Evolutionary conservation across 1,140 invertebrate species (phyloP).

Genomic region (Drosophila kanapiae): DNA sequence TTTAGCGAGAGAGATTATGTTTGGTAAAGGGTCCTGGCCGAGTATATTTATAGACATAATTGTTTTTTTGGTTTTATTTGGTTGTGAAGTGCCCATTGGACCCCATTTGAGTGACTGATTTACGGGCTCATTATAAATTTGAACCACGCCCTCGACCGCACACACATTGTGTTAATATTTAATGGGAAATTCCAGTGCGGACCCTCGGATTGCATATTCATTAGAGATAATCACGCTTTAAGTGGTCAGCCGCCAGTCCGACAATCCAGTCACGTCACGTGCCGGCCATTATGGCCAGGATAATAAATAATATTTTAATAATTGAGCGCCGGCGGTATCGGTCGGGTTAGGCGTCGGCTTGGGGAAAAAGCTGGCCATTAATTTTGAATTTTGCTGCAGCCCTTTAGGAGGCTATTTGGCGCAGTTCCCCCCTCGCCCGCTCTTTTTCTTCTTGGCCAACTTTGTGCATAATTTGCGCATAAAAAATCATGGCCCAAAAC

Average conservation of each 20-base stretch:
- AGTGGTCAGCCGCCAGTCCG: constrained; percentile 54
- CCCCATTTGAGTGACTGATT: constrained; percentile 43
- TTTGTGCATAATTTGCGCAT: constrained; percentile 75
- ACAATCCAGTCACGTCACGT: constrained; percentile 51
- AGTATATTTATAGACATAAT: constrained; percentile 17
- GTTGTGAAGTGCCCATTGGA: background rate
- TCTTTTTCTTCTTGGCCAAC: constrained; percentile 20
- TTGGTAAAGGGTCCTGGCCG: constrained; percentile 2
- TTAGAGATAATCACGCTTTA: constrained; percentile 77
- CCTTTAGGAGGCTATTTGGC: constrained; percentile 34
- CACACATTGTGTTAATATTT: constrained; percentile 54
- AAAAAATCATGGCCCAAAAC: constrained; percentile 71
- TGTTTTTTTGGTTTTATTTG: constrained; percentile 4
- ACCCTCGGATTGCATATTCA: constrained; percentile 71
- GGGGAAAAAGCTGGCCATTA: constrained; percentile 43
- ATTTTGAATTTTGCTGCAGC: constrained; percentile 76
- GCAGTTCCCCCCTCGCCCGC: background rate
- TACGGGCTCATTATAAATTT: constrained; percentile 53
- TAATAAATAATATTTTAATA: constrained; percentile 81
- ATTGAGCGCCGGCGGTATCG: constrained; percentile 39
- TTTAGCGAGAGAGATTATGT: background rate
- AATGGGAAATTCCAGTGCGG: constrained; percentile 45
- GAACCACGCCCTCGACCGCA: constrained; percentile 26
- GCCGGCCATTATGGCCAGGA: constrained; percentile 55
- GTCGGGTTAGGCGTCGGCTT: background rate